Conservation (phyloP, 2,797 vertebrate species). For the Hippocampus kuda region DNA sequence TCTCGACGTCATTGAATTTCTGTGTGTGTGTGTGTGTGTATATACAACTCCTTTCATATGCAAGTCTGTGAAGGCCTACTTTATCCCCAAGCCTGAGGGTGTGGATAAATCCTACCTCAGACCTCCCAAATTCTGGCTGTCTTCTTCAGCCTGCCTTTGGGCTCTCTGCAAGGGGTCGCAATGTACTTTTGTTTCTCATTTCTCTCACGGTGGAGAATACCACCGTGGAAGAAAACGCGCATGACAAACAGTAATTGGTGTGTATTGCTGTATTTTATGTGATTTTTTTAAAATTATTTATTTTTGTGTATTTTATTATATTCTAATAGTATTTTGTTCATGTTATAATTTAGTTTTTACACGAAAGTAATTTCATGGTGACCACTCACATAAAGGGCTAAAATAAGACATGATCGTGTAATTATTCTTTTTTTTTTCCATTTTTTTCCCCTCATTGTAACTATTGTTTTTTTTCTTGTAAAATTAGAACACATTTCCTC, state of each 20-base stretch:
- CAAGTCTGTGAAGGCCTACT: conserved; percentile 45
- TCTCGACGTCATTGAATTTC: conserved; percentile 30
- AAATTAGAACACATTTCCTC: too few species aligned
- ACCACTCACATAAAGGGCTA: background rate
- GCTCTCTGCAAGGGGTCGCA: conserved; percentile 52
- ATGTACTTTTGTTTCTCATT: conserved; percentile 56
- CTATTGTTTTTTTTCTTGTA: too few species aligned
- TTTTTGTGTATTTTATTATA: background rate
- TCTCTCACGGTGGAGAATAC: conserved; percentile 43
- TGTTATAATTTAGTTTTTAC: background rate
- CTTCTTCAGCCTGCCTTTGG: conserved; percentile 58
- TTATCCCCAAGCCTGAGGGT: conserved; percentile 35
- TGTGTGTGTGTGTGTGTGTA: conserved; percentile 19
- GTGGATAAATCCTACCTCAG: conserved; percentile 61
- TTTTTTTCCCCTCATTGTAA: too few species aligned
- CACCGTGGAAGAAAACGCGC: conserved; percentile 44
- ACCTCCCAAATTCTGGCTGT: conserved; percentile 56
- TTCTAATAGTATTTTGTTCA: background rate
- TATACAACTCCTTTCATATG: conserved; percentile 34
- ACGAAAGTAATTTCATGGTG: background rate
- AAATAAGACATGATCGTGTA: too few species aligned
- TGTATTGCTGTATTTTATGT: too few species aligned
- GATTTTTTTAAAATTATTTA: background rate
- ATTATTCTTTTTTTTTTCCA: too few species aligned
- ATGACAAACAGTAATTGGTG: too few species aligned